Evolutionary conservation across 1,140 invertebrate genomes (phyloP), one percentile per base, ranked within the genome.

Genomic region (Scaptomyza montana): DNA sequence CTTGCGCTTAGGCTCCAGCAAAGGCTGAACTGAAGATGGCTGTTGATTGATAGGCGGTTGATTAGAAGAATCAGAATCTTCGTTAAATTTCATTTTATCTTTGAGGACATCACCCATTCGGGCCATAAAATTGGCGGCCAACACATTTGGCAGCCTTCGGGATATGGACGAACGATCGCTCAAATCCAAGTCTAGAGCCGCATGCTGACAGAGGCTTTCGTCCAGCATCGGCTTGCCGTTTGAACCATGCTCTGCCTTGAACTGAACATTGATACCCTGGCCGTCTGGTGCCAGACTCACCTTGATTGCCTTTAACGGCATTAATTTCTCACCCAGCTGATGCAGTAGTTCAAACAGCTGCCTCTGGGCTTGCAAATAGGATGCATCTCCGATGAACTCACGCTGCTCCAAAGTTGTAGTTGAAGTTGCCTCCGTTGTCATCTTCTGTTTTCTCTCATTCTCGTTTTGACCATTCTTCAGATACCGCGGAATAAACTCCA

Each of bases 31-130:
- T 59, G 13, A 5, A 5, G 5, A 9, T 5, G 43, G 28, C 10
- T 30, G 13, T n/a, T 25, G 25, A 10, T 9, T 10, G 9, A 16
- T 2, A 1, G 19, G 1, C 4, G 46, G 12, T 2, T n/a, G 30
- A 19, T 0, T 33, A 36, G 36, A 39, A 2, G 6, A 25, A 8
- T 5, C 45, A 13, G 60, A 19, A 2, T 56, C 51, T 8, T 45
- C 51, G 8, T 46, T 45, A 41, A 33, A 47, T 3, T 60, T 45
- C 36, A 68, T 61, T 36, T 62, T 61, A n/a, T 68, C 57, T 5
- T 73, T 73, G 8, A 73, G 64, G 0, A 68, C 43, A 19, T 68
- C 70, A 13, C 64, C 49, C 65, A 73, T 73, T 16, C 70, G 64
- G 0, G 39, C n/a, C 70, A 73, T 50, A 28, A 73, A 73, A 50